Conservation (phyloP, 1,140 invertebrate genomes). For the Lerema accius region DNA sequence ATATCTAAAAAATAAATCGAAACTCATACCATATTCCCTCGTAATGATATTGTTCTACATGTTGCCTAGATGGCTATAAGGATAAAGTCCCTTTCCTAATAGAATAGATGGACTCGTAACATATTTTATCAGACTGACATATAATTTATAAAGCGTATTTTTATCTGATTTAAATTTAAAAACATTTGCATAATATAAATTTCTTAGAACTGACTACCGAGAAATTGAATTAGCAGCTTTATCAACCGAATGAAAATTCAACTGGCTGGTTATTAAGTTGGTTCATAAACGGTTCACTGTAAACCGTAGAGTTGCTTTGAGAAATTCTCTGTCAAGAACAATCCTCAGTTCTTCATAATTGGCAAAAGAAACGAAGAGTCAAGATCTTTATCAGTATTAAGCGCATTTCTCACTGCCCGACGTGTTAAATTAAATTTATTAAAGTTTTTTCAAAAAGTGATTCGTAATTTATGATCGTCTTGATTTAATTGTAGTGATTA, state of each 20-base stretch:
- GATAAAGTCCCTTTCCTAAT: too few relatives aligned
- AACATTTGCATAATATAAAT: too few relatives aligned
- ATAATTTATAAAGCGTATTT: too few relatives aligned
- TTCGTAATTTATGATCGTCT: too few relatives aligned
- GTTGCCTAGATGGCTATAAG: too few relatives aligned
- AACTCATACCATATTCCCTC: too few relatives aligned
- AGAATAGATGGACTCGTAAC: too few relatives aligned
- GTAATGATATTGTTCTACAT: too few relatives aligned
- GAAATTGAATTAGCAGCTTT: constrained; percentile 25
- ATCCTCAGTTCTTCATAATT: constrained; percentile 66
- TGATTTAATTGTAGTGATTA: too few relatives aligned
- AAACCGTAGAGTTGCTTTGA: constrained; percentile 48
- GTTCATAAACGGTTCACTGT: constrained; percentile 35
- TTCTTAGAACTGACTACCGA: constrained; percentile 7
- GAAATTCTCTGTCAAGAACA: constrained; percentile 54
- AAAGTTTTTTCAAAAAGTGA: constrained; percentile 7
- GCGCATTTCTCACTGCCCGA: constrained; percentile 23
- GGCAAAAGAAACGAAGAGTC: constrained; percentile 49
- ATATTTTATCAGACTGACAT: too few relatives aligned
- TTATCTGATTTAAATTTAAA: too few relatives aligned
- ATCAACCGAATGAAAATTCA: constrained; percentile 3
- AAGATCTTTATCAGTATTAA: constrained; percentile 43
- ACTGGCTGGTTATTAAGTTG: constrained; percentile 13
- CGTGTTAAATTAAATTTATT: neutral
- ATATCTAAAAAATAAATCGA: too few relatives aligned